Evolutionary conservation across 2,888 invertebrate genomes (phyloP).

Genomic region (Mesorhabditis sp.): DNA sequence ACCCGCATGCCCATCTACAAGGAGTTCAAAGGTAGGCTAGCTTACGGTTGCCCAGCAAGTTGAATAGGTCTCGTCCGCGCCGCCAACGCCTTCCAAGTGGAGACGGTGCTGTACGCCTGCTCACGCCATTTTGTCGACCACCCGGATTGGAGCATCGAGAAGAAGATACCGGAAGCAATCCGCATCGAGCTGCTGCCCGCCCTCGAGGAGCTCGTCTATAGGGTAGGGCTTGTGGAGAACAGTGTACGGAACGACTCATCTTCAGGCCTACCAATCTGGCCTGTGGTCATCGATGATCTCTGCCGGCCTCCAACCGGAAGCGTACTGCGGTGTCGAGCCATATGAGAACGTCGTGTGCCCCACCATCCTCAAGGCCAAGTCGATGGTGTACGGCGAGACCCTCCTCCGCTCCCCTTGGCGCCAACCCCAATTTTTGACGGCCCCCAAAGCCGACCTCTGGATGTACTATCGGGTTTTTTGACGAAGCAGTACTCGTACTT

Average conservation of each 20-base stretch:
- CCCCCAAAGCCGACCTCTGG: not conserved
- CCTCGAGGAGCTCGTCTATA: conserved; percentile 19
- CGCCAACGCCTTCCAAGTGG: conserved; percentile 29
- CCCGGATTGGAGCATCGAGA: conserved; percentile 17
- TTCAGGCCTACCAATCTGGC: conserved; percentile 22
- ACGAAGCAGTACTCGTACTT: not conserved
- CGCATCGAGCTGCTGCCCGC: conserved; percentile 18
- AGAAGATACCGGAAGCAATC: conserved; percentile 21
- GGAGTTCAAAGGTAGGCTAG: conserved; percentile 20
- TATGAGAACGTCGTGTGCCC: conserved; percentile 40
- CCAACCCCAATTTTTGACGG: not conserved
- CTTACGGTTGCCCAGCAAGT: too few species aligned
- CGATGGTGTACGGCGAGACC: not conserved
- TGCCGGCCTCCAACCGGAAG: conserved; percentile 36
- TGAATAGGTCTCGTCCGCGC: conserved; percentile 21
- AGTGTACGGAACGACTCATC: not conserved
- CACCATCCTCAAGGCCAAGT: conserved; percentile 23
- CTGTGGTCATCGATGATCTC: conserved; percentile 32
- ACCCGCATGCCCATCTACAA: conserved; percentile 37
- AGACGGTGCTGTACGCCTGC: conserved; percentile 21
- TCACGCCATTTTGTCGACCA: conserved; percentile 28
- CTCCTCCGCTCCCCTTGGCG: not conserved
- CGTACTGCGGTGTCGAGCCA: conserved; percentile 25
- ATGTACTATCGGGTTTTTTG: not conserved
- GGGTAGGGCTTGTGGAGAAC: not conserved